A percentile compares a stretch with the other conserved stretches of the same genome.
These are phyloP conservation scores for Epirrhoe tristata DNA, from an alignment of 2,888 invertebrate genomes.

Conservation along the genomic window DNA sequence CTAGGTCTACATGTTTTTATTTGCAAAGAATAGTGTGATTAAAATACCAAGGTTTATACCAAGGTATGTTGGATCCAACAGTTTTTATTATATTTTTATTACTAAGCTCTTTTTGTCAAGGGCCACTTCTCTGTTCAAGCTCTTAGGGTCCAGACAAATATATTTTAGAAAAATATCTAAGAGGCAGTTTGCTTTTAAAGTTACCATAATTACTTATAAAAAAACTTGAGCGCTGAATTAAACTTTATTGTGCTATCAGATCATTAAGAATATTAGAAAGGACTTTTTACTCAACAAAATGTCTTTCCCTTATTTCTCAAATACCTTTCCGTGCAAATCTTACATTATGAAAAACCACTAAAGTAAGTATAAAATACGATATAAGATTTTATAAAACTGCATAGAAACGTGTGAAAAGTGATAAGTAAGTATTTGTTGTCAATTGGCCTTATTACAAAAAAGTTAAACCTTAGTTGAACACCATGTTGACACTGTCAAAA, in stretches of 20 bases:
- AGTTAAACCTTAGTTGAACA: too few relatives aligned
- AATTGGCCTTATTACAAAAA: too few relatives aligned
- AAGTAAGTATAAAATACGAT: slow-evolving; percentile 3
- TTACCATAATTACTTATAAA: not conserved
- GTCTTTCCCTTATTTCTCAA: not conserved
- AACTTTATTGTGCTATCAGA: slow-evolving; percentile 34
- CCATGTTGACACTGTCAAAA: too few relatives aligned
- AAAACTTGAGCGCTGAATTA: slow-evolving; percentile 24
- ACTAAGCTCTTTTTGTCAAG: too few relatives aligned
- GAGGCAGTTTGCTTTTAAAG: not conserved
- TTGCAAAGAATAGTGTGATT: too few relatives aligned
- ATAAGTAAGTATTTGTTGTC: not conserved
- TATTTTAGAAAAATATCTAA: not conserved
- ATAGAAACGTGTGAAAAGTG: slow-evolving; percentile 1
- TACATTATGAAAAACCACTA: slow-evolving; percentile 4
- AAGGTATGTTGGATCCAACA: too few relatives aligned
- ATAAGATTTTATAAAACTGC: slow-evolving; percentile 23
- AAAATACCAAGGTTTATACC: too few relatives aligned
- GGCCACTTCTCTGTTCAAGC: not conserved
- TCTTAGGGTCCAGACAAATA: not conserved
- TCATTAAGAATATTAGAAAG: slow-evolving; percentile 22
- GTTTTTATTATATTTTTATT: too few relatives aligned
- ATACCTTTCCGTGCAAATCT: slow-evolving; percentile 7
- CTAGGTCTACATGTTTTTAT: too few relatives aligned
- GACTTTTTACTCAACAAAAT: not conserved